Evolutionary conservation across 2,888 invertebrate species (phyloP).

Genomic region (Pristionchus japonicus): DNA sequence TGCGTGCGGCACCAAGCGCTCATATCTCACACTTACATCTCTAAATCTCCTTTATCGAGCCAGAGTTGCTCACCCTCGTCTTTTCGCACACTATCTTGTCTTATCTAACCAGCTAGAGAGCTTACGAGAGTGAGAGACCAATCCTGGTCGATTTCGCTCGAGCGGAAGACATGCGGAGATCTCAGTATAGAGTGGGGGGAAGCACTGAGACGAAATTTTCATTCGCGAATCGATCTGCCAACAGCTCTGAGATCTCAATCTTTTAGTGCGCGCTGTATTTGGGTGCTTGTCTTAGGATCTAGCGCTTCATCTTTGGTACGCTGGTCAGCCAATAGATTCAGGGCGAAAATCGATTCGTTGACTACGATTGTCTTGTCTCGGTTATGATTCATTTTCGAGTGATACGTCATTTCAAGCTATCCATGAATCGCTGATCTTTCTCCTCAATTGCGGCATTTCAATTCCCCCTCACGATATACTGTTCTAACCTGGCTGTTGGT

Average conservation of each 20-base stretch:
- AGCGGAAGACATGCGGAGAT: neutral
- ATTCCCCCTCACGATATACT: no score
- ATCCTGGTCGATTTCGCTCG: neutral
- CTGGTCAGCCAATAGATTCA: no score
- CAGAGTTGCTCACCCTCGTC: neutral
- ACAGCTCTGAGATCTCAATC: neutral
- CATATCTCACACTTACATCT: neutral
- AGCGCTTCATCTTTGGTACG: no score
- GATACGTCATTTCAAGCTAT: no score
- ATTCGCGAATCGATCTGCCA: neutral
- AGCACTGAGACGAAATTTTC: neutral
- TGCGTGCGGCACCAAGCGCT: neutral
- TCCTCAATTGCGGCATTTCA: no score
- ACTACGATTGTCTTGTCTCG: no score
- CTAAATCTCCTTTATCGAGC: neutral
- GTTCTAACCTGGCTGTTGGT: no score
- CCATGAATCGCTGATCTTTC: no score
- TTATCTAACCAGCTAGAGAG: neutral
- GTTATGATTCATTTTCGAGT: no score
- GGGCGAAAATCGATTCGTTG: no score
- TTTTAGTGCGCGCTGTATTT: neutral
- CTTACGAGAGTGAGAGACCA: neutral
- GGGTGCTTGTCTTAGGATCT: neutral
- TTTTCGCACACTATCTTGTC: neutral
- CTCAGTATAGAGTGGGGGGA: neutral